Conservation (phyloP, 2,888 invertebrate genomes). For the Ephialtes manifestator region DNA sequence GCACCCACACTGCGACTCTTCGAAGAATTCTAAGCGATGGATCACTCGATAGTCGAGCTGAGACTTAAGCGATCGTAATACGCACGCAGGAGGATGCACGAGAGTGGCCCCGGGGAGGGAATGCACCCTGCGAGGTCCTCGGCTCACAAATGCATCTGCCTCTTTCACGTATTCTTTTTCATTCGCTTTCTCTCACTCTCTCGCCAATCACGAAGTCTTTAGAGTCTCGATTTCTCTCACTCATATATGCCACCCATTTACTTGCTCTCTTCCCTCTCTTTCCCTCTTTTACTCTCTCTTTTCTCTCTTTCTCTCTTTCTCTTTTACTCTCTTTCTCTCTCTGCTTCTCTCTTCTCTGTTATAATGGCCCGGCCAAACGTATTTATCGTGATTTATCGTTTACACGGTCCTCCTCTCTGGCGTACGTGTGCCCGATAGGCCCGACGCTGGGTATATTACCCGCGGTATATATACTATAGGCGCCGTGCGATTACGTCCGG, state of each 20-base stretch:
- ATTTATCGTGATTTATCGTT: constrained; percentile 85
- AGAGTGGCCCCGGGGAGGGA: constrained; percentile 73
- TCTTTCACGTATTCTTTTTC: constrained; percentile 44
- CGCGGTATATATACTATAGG: constrained; percentile 30
- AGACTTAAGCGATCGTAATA: constrained; percentile 85
- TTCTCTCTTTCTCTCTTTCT: no score
- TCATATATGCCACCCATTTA: constrained; percentile 52
- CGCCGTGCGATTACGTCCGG: constrained; percentile 80
- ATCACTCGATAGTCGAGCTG: constrained; percentile 83
- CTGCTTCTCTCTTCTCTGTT: constrained; percentile 73
- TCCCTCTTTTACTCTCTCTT: no score
- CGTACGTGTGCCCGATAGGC: constrained; percentile 58
- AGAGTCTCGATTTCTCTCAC: constrained; percentile 44
- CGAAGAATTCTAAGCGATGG: constrained; percentile 83
- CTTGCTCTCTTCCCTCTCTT: constrained; percentile 18
- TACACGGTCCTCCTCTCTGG: constrained; percentile 81
- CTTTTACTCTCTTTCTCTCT: no score
- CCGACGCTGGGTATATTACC: constrained; percentile 31
- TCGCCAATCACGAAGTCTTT: constrained; percentile 60
- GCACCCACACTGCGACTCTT: constrained; percentile 72
- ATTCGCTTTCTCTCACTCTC: constrained; percentile 50
- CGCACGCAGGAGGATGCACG: constrained; percentile 76
- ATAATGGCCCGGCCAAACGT: constrained; percentile 83
- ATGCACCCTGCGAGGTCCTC: constrained; percentile 62
- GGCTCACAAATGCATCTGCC: constrained; percentile 38